Conservation (phyloP, 35 echinoderm and acorn worm species). For the Apostichopus parvimensis region DNA sequence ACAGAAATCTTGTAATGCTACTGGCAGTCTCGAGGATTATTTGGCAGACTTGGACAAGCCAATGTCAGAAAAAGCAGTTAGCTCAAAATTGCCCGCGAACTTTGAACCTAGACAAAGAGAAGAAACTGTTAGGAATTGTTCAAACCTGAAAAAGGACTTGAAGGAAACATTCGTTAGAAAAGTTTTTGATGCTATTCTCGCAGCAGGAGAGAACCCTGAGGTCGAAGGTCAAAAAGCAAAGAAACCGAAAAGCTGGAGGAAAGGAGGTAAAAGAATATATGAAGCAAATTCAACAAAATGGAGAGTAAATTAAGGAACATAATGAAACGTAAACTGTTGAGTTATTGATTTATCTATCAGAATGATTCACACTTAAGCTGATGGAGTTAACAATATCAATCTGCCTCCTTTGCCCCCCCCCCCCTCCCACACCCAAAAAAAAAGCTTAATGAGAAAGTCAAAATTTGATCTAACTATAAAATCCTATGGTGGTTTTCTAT, state of each 20-base stretch:
- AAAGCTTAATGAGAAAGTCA: too few relatives aligned
- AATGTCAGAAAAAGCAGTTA: background rate
- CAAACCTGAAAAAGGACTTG: constrained; percentile 50
- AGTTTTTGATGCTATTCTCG: background rate
- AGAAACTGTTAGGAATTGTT: constrained; percentile 87
- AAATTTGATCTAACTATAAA: too few relatives aligned
- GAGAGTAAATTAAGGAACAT: too few relatives aligned
- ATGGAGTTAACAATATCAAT: too few relatives aligned
- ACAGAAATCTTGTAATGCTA: background rate
- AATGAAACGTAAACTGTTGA: too few relatives aligned
- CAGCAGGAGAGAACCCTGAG: background rate
- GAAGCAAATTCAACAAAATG: background rate
- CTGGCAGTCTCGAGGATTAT: background rate
- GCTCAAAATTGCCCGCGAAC: constrained; percentile 49
- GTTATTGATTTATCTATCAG: too few relatives aligned
- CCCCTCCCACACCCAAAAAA: too few relatives aligned
- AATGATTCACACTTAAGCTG: too few relatives aligned
- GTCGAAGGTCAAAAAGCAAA: constrained; percentile 22
- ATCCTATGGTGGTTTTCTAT: too few relatives aligned
- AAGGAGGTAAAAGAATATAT: constrained; percentile 70
- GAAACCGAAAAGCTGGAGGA: constrained; percentile 42
- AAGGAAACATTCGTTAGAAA: constrained; percentile 62
- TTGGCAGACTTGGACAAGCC: background rate
- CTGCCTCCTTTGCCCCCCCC: too few relatives aligned
- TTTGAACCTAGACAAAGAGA: constrained; percentile 71